Evolutionary conservation across 1,140 invertebrate genomes (phyloP).

Genomic region (Sitophilus oryzae): DNA sequence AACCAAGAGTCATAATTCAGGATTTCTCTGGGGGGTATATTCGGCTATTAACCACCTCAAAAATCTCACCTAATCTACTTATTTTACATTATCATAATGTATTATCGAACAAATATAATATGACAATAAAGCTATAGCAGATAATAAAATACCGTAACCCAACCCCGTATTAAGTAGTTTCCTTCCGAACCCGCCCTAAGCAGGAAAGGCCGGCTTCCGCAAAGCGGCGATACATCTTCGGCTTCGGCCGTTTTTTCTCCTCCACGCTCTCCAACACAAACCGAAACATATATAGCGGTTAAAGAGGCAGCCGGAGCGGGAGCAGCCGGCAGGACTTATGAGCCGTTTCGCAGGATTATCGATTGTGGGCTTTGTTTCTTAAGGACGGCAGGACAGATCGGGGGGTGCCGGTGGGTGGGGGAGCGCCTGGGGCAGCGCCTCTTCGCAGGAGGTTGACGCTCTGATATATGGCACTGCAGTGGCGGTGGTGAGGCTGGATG

Average conservation of each 20-base stretch:
- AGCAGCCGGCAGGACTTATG: conserved; percentile 21
- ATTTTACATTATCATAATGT: too few species aligned
- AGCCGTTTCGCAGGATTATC: conserved; percentile 26
- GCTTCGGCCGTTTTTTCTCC: conserved; percentile 27
- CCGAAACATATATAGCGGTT: conserved; percentile 34
- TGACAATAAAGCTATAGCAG: too few species aligned
- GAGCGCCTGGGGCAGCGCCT: too few species aligned
- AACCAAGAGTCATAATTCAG: too few species aligned
- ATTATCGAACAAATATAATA: too few species aligned
- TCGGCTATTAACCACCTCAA: too few species aligned
- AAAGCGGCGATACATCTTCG: conserved; percentile 23
- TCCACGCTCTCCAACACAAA: conserved; percentile 13
- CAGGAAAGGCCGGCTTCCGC: conserved; percentile 5
- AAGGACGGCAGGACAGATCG: conserved; percentile 10
- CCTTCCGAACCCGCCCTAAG: background rate
- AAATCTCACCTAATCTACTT: too few species aligned
- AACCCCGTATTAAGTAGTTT: too few species aligned
- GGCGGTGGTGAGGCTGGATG: too few species aligned
- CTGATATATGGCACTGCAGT: background rate
- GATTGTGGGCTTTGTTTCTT: conserved; percentile 22
- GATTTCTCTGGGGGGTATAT: too few species aligned
- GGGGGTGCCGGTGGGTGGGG: background rate
- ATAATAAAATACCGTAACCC: too few species aligned
- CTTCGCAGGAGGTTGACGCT: background rate
- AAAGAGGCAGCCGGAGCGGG: conserved; percentile 9